Evolutionary conservation across 2,888 invertebrate genomes (phyloP).

Genomic region (Megastigmus dorsalis): DNA sequence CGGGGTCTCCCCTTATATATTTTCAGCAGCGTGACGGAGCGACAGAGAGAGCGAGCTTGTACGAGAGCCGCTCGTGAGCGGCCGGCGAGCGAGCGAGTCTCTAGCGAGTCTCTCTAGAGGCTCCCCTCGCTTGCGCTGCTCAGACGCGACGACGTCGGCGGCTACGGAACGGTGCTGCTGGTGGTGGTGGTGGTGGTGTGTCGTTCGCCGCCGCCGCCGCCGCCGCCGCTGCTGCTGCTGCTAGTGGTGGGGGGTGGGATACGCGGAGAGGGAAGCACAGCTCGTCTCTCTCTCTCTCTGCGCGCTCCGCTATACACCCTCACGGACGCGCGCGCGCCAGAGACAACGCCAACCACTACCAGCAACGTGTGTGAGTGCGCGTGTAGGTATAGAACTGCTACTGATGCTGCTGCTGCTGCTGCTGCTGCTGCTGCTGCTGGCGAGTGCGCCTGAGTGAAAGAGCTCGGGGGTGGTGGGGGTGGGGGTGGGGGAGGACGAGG

Average conservation of each 20-base stretch:
- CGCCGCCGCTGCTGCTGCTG: slow-evolving; percentile 14
- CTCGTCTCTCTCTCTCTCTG: too few relatives aligned
- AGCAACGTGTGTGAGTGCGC: slow-evolving; percentile 12
- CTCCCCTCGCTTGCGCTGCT: neutral
- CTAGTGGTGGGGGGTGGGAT: slow-evolving; percentile 49
- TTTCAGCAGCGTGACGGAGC: neutral
- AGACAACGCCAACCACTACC: neutral
- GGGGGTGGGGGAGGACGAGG: slow-evolving; percentile 13
- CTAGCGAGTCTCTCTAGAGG: neutral
- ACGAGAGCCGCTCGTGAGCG: slow-evolving; percentile 5
- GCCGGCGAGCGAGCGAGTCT: slow-evolving; percentile 3
- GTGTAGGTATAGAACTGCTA: too few relatives aligned
- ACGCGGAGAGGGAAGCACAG: slow-evolving; percentile 59
- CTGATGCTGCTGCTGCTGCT: neutral
- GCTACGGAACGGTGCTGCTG: neutral
- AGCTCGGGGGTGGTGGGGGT: neutral
- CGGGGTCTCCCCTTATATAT: neutral
- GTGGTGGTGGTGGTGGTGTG: neutral
- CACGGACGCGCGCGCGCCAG: slow-evolving; percentile 10
- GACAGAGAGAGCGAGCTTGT: too few relatives aligned
- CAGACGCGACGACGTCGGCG: neutral
- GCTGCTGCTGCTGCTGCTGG: neutral
- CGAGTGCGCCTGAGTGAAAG: neutral
- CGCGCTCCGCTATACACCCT: slow-evolving; percentile 4
- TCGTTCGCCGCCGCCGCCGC: neutral